These are phyloP conservation scores for Lathronympha strigana DNA, from an alignment of 2,888 invertebrate genomes.

Conservation along the genomic window DNA sequence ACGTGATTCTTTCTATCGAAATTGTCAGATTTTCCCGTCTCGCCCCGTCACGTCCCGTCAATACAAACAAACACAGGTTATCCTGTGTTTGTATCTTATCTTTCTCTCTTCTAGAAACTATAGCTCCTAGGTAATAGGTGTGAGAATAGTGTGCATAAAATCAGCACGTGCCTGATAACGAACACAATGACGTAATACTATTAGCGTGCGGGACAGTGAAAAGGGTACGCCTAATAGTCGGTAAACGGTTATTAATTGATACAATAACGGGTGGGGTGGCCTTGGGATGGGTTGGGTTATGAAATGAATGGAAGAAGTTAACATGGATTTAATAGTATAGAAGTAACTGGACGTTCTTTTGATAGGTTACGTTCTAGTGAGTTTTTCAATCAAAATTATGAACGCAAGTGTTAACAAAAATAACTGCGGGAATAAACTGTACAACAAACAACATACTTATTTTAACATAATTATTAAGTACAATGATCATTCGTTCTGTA, in stretches of 20 bases:
- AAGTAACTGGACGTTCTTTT: not conserved
- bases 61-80: too few relatives aligned
- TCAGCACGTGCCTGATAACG: slow-evolving; percentile 41
- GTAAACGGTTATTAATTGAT: slow-evolving; percentile 34
- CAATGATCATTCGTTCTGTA: too few relatives aligned
- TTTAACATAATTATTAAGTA: too few relatives aligned
- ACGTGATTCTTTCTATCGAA: too few relatives aligned
- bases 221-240: slow-evolving; percentile 39
- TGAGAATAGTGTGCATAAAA: slow-evolving; percentile 43
- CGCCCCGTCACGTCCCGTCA: too few relatives aligned
- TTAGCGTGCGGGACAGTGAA: slow-evolving; percentile 39
- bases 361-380: not conserved
- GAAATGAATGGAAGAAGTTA: not conserved
- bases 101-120: slow-evolving; percentile 16
- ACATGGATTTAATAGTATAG: not conserved
- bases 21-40: too few relatives aligned
- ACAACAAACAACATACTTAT: too few relatives aligned
- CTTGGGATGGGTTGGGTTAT: not conserved
- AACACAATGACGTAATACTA: slow-evolving; percentile 40
- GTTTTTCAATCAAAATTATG: not conserved
- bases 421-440: too few relatives aligned
- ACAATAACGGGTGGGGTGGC: slow-evolving; percentile 8
- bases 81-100: too few relatives aligned
- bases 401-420: too few relatives aligned
- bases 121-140: slow-evolving; percentile 6